These are phyloP conservation scores for Apamea monoglypha DNA, from an alignment of 2,888 invertebrate genomes.

Conservation along the genomic window DNA sequence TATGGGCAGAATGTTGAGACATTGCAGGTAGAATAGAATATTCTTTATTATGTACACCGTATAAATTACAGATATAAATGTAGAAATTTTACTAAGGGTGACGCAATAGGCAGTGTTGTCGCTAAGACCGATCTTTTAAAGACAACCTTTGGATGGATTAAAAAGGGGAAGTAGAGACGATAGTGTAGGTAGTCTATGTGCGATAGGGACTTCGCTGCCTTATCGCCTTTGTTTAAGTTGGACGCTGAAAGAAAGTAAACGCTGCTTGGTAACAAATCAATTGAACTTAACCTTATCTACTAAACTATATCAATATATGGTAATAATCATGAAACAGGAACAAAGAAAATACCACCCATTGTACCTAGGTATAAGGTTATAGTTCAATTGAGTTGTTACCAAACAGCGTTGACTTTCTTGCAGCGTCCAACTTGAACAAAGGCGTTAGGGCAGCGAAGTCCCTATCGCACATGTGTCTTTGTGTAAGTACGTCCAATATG, in stretches of 20 bases:
- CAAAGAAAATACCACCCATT: background rate
- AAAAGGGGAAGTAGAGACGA: background rate
- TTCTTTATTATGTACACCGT: background rate
- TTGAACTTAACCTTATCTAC: no score
- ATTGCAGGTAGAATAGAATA: background rate
- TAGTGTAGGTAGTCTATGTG: background rate
- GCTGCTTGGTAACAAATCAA: no score
- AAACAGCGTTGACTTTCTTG: slow-evolving; percentile 6
- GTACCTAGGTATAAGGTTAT: background rate
- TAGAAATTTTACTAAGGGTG: no score
- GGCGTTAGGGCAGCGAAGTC: slow-evolving; percentile 33
- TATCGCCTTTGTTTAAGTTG: no score
- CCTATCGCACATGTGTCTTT: slow-evolving; percentile 57
- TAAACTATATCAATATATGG: no score
- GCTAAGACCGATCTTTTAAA: background rate
- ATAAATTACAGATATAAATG: no score
- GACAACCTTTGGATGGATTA: background rate
- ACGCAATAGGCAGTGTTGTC: background rate
- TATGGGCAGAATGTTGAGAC: background rate
- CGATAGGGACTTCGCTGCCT: no score
- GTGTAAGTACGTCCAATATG: slow-evolving; percentile 43
- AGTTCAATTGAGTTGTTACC: background rate
- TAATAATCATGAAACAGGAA: background rate
- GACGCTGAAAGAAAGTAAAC: no score
- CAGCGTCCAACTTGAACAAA: slow-evolving; percentile 47